phyloP scores from a whole-genome alignment of 2,797 vertebrate genomes.

The Cetoscarus ocellatus region DNA sequence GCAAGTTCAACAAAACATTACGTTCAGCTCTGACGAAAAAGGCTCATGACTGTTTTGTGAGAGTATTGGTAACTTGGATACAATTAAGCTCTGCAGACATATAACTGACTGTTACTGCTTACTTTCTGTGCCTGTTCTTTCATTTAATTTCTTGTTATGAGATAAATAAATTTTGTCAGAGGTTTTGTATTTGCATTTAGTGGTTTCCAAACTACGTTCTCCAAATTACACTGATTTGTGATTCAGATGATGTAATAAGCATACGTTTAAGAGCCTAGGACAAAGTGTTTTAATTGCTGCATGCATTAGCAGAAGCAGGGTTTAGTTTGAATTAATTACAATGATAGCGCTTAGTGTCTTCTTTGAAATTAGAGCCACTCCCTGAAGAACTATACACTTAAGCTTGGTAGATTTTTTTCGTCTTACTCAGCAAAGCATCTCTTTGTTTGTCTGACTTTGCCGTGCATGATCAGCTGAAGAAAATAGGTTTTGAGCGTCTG shows the following conservation, averaged over 20 bases:
- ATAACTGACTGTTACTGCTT: neutral
- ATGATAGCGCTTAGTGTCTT: slow-evolving; percentile 7
- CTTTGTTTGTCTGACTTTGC: slow-evolving; percentile 7
- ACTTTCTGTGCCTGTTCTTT: slow-evolving; percentile 1
- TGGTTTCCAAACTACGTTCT: slow-evolving; percentile 23
- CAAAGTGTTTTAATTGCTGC: slow-evolving; percentile 16
- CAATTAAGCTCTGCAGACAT: no score
- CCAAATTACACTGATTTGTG: slow-evolving; percentile 28
- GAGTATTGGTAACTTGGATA: neutral
- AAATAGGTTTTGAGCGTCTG: slow-evolving; percentile 27
- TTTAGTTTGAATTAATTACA: slow-evolving; percentile 6
- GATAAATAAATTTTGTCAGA: neutral
- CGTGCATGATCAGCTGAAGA: slow-evolving; percentile 21
- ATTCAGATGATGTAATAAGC: slow-evolving; percentile 24
- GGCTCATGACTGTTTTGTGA: neutral
- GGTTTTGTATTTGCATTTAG: slow-evolving; percentile 3
- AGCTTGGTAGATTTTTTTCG: slow-evolving; percentile 1
- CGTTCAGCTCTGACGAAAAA: neutral
- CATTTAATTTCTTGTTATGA: neutral
- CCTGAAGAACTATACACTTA: neutral
- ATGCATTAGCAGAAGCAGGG: slow-evolving; percentile 1
- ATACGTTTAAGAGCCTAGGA: slow-evolving; percentile 28
- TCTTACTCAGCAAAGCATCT: neutral
- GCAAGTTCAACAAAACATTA: neutral
- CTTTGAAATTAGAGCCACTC: slow-evolving; percentile 20